phyloP scores from a whole-genome alignment of 2,888 invertebrate species.

The Meteorus colon region DNA sequence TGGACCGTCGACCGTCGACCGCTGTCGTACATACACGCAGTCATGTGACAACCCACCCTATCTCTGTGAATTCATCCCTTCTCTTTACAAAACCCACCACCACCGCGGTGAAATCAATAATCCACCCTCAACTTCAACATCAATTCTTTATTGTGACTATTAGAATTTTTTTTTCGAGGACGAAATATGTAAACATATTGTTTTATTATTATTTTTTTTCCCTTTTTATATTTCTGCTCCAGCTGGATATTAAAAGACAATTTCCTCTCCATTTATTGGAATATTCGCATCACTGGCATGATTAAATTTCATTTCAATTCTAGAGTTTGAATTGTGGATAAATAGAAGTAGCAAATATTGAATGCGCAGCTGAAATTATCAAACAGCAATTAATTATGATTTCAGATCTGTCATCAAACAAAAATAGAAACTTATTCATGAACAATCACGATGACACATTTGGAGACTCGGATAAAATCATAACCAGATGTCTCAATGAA shows the following conservation, averaged over 20 bases:
- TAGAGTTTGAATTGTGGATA: not conserved
- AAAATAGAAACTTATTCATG: not conserved
- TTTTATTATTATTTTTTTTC: not conserved
- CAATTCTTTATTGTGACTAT: constrained; percentile 38
- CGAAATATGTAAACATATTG: not conserved
- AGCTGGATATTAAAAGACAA: not conserved
- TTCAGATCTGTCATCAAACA: not conserved
- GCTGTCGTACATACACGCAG: constrained; percentile 56
- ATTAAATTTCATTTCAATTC: not conserved
- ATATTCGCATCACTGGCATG: not conserved
- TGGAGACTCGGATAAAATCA: not conserved
- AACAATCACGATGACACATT: not conserved
- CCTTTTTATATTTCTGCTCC: not conserved
- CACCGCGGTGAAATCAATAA: constrained; percentile 68
- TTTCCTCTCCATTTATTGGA: not conserved
- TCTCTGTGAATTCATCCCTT: constrained; percentile 55
- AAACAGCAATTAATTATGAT: not conserved
- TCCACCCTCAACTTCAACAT: constrained; percentile 56
- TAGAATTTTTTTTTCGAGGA: not conserved
- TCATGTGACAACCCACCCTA: constrained; percentile 65
- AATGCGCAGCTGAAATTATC: not conserved
- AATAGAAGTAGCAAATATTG: not conserved
- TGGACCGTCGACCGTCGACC: constrained; percentile 60
- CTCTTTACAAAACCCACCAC: constrained; percentile 43
- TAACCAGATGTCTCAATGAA: too few species aligned